Base-by-base conservation (phyloP, 2,888 invertebrate genomes). In the Diaphora mendica region DNA sequence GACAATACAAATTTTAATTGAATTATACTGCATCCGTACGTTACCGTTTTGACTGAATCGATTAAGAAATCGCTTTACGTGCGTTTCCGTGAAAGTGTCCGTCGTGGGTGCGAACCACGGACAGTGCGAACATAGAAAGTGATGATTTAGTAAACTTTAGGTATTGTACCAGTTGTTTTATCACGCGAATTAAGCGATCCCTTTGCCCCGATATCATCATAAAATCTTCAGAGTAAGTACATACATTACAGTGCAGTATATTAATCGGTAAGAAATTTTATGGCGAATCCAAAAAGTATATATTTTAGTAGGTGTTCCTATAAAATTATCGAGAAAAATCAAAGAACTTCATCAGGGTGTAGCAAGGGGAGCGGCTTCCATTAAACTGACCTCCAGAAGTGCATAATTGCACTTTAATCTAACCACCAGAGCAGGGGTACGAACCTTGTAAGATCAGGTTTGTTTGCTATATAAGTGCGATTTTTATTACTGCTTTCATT, bases 51-150 rank as follows among this genome's bases (percentile, higher is more conserved):
- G 89, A 83, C 87, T 85, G 82, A 64, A 94, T 93, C 91, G 92
- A 91, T 93, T 93, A 91, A 91, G 82, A 89, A 91, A 92, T 92
- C 88, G 89, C 86, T 92, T 91, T 91, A 90, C 91, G 90, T 90
- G 89, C 89, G 88, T 91, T 91, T 92, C 90, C 91, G 94, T 91
- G 95, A 94, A 94, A 94, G 94, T 94, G 88, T 87, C 86, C 85
- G 88, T 80, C 81, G 79, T 88, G 87, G 89, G 89, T 90, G 89
- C 88, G 80, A 86, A 87, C 84, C 83, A 75, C 68, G 64, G 48
- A 64, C 62, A n/a, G 39, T 42, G 51, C 42, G 76, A 78, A 79
- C 81, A 85, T 91, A 90, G 92, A 92, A 92, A 92, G 93, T 91
- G 88, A 89, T 82, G 81, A 85, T 89, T 88, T 85, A 68, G 72